Conservation (phyloP, 2,797 vertebrate species). For the Coreius guichenoti region DNA sequence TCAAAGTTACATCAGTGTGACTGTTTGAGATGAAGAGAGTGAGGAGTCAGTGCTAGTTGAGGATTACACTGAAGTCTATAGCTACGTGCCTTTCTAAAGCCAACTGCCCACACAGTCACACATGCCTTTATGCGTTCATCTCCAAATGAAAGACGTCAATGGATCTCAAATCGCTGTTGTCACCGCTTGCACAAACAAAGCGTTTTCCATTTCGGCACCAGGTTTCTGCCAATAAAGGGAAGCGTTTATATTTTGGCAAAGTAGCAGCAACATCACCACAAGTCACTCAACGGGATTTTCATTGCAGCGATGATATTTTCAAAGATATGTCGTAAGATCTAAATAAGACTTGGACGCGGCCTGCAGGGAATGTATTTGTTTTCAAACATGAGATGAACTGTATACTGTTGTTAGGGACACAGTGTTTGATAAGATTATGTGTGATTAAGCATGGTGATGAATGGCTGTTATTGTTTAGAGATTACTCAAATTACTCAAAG, state of each 20-base stretch:
- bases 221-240: conserved; percentile 23
- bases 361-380: conserved; percentile 36
- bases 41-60: conserved; percentile 47
- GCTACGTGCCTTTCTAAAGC: conserved; percentile 53
- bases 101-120: conserved; percentile 47
- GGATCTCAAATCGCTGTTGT: conserved; percentile 43
- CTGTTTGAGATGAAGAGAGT: conserved; percentile 50
- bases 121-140: conserved; percentile 45
- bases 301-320: conserved; percentile 57
- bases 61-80: conserved; percentile 56
- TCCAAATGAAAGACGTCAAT: conserved; percentile 44
- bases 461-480: conserved; percentile 35
- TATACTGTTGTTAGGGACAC: conserved; percentile 37
- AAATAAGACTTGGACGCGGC: conserved; percentile 40
- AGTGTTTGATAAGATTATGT: conserved; percentile 48
- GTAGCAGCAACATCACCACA: conserved; percentile 49
- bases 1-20: conserved; percentile 51
- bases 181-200: conserved; percentile 42
- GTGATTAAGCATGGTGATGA: conserved; percentile 36
- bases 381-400: conserved; percentile 38
- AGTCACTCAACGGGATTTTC: conserved; percentile 54
- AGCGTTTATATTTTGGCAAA: conserved; percentile 44
- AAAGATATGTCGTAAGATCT: conserved; percentile 40
- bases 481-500: conserved; percentile 43
- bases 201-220: conserved; percentile 56